phyloP scores from a whole-genome alignment of 2,888 invertebrate species.

The Furcula furcula region DNA sequence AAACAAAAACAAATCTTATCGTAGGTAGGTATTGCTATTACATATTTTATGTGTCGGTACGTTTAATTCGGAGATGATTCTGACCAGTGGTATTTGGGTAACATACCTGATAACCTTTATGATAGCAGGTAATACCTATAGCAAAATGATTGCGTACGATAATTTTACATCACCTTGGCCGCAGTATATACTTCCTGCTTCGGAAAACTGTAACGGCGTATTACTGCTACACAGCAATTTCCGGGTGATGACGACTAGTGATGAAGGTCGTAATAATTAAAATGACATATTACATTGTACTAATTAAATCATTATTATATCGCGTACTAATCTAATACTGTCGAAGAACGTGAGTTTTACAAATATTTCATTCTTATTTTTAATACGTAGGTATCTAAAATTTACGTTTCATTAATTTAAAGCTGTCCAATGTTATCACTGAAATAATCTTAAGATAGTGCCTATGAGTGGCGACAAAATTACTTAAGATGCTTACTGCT shows the following conservation, averaged over 20 bases:
- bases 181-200: slow-evolving; percentile 68
- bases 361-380: no score
- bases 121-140: slow-evolving; percentile 14
- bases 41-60: no score
- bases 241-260: slow-evolving; percentile 69
- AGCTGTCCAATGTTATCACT: no score
- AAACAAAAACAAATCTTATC: no score
- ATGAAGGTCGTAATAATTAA: slow-evolving; percentile 61
- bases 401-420: no score
- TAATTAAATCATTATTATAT: slow-evolving; percentile 27
- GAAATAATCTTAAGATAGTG: no score
- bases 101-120: slow-evolving; percentile 9
- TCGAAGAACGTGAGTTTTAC: slow-evolving; percentile 9
- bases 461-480: no score
- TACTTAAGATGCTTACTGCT: no score
- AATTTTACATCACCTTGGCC: slow-evolving; percentile 69
- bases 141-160: slow-evolving; percentile 49
- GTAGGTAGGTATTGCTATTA: no score
- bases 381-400: no score
- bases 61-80: no score
- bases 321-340: slow-evolving; percentile 28
- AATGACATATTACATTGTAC: slow-evolving; percentile 47
- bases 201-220: slow-evolving; percentile 74
- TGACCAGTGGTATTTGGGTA: background rate
- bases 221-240: slow-evolving; percentile 63